Evolutionary conservation across 2,113 vertebrate genomes (phyloP).

Genomic region (Centrocercus urophasianus): DNA sequence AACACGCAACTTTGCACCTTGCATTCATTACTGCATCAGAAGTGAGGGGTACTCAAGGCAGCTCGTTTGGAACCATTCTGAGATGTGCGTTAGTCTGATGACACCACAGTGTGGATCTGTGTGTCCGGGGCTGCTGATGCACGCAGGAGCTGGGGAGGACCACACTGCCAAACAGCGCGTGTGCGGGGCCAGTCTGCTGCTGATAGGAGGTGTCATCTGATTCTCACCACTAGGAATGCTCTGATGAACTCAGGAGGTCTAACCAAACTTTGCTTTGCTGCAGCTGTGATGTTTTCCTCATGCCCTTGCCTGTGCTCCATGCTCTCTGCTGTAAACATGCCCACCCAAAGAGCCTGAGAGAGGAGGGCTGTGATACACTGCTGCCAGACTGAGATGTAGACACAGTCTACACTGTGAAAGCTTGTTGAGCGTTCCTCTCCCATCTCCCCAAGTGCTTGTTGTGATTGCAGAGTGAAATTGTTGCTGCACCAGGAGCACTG

Average conservation of each 20-base stretch:
- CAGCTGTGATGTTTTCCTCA: slow-evolving; percentile 64
- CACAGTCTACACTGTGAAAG: not conserved
- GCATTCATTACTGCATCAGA: not conserved
- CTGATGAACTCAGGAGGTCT: slow-evolving; percentile 56
- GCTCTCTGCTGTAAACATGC: slow-evolving; percentile 55
- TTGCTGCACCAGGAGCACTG: not conserved
- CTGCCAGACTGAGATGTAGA: not conserved
- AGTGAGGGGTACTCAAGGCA: not conserved
- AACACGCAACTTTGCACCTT: not conserved
- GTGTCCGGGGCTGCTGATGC: not conserved
- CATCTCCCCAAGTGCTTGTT: not conserved
- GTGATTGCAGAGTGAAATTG: not conserved
- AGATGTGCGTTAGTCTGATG: not conserved
- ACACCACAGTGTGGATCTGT: not conserved
- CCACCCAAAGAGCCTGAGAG: slow-evolving; percentile 65
- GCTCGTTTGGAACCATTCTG: fast-evolving
- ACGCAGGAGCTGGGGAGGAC: fast-evolving
- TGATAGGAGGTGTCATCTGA: slow-evolving; percentile 7
- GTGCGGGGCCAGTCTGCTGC: not conserved
- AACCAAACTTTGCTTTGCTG: slow-evolving; percentile 41
- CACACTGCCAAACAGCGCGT: not conserved
- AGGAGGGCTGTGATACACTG: slow-evolving; percentile 8
- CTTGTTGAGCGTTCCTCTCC: not conserved
- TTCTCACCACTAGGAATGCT: slow-evolving; percentile 21
- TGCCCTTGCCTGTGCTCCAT: not conserved